These are phyloP conservation scores for Uloborus diversus DNA, from an alignment of 1,140 invertebrate species.

Conservation along the genomic window DNA sequence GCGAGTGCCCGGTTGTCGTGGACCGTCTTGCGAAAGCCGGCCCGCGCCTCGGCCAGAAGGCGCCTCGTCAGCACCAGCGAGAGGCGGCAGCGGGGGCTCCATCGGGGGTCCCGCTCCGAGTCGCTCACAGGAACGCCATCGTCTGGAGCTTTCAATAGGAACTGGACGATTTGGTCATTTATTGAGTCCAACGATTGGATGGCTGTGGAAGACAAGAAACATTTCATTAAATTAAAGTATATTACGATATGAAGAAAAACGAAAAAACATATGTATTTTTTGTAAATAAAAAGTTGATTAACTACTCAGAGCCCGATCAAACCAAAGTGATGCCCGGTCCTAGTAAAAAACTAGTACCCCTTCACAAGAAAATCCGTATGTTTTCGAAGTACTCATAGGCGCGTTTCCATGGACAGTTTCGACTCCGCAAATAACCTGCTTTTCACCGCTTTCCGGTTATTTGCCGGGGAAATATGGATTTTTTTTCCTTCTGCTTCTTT, in stretches of 20 bases:
- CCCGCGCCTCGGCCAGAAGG: conserved; percentile 68
- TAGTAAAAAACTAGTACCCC: too few relatives aligned
- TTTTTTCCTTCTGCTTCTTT: too few relatives aligned
- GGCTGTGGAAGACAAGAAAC: conserved; percentile 62
- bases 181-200: conserved; percentile 67
- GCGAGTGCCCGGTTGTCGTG: conserved; percentile 75
- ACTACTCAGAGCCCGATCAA: too few relatives aligned
- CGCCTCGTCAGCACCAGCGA: conserved; percentile 67
- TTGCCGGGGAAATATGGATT: too few relatives aligned
- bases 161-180: conserved; percentile 68
- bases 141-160: conserved; percentile 62
- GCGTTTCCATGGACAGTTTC: too few relatives aligned
- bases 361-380: too few relatives aligned
- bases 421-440: too few relatives aligned
- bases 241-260: neutral
- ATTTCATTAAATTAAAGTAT: neutral
- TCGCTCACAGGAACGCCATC: conserved; percentile 59
- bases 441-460: too few relatives aligned
- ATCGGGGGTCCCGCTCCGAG: conserved; percentile 62
- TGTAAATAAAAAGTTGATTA: too few relatives aligned
- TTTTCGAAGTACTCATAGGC: too few relatives aligned
- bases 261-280: too few relatives aligned
- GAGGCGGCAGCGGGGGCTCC: conserved; percentile 61
- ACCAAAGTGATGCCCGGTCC: too few relatives aligned
- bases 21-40: conserved; percentile 76